phyloP scores from a whole-genome alignment of 2,888 invertebrate species.

The Germaria angustata region DNA sequence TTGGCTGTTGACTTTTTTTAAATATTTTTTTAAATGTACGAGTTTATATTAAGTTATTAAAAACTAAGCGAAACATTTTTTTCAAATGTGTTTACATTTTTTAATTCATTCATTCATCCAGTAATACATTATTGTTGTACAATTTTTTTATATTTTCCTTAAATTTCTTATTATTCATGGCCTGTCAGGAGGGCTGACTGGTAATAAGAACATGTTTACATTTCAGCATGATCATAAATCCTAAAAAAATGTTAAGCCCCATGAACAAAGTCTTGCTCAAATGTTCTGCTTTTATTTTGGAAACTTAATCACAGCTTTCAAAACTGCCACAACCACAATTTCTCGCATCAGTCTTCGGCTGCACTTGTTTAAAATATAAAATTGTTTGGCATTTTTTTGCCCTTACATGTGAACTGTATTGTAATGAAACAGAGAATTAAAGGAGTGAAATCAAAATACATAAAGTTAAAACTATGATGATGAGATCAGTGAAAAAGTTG shows the following conservation, averaged over 20 bases:
- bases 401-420: slow-evolving; percentile 21
- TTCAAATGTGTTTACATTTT: slow-evolving; percentile 19
- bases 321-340: slow-evolving; percentile 64
- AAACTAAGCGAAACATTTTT: slow-evolving; percentile 20
- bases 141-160: not conserved
- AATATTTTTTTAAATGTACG: not conserved
- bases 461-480: no score
- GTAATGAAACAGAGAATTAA: not conserved
- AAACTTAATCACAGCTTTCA: slow-evolving; percentile 70
- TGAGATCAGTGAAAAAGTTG: no score
- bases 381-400: slow-evolving; percentile 61
- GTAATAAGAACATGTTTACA: slow-evolving; percentile 72
- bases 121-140: not conserved
- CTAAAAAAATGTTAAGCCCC: slow-evolving; percentile 46
- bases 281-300: slow-evolving; percentile 52
- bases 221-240: slow-evolving; percentile 77
- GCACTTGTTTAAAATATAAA: slow-evolving; percentile 54
- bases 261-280: slow-evolving; percentile 17
- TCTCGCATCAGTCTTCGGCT: slow-evolving; percentile 57
- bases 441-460: not conserved
- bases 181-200: slow-evolving; percentile 47
- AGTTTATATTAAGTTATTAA: slow-evolving; percentile 34
- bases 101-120: not conserved
- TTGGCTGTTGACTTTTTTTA: not conserved
- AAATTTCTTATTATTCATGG: slow-evolving; percentile 50